phyloP scores from a whole-genome alignment of 2,113 vertebrate genomes.

The Centrocercus urophasianus region DNA sequence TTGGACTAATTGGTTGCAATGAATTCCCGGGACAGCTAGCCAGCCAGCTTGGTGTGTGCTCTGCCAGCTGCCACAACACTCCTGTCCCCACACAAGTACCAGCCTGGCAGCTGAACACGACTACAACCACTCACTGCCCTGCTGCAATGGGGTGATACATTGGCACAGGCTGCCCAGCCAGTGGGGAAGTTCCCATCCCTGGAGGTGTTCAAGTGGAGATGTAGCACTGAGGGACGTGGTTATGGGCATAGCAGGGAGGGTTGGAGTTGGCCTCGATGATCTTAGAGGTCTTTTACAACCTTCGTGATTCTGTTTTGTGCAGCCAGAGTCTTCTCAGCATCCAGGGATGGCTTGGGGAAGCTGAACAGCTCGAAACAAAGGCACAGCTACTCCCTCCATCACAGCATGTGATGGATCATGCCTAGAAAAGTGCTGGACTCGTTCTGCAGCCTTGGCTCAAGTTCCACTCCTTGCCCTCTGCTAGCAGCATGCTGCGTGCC shows the following conservation, averaged over 20 bases:
- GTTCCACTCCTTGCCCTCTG: not conserved
- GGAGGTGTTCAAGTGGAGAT: too few species aligned
- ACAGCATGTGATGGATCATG: not conserved
- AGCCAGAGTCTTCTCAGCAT: too few species aligned
- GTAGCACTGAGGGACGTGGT: too few species aligned
- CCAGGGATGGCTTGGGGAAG: not conserved
- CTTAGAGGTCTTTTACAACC: too few species aligned
- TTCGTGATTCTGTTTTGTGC: too few species aligned
- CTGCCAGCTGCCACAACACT: not conserved
- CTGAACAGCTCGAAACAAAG: not conserved
- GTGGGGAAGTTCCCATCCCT: too few species aligned
- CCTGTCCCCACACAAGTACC: not conserved
- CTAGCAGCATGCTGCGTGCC: not conserved
- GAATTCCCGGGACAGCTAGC: constrained; percentile 8
- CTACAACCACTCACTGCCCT: not conserved
- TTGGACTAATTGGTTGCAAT: constrained; percentile 20
- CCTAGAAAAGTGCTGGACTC: not conserved
- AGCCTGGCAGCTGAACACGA: not conserved
- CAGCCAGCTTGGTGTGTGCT: not conserved
- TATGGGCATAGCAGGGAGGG: too few species aligned
- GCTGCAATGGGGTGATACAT: not conserved
- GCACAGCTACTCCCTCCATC: not conserved
- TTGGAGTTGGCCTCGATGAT: too few species aligned
- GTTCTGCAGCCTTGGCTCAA: not conserved
- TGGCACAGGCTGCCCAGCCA: too few species aligned